Evolutionary conservation across 2,113 vertebrate genomes (phyloP), one percentile per base, ranked within the genome.

Genomic region (Caracal caracal): DNA sequence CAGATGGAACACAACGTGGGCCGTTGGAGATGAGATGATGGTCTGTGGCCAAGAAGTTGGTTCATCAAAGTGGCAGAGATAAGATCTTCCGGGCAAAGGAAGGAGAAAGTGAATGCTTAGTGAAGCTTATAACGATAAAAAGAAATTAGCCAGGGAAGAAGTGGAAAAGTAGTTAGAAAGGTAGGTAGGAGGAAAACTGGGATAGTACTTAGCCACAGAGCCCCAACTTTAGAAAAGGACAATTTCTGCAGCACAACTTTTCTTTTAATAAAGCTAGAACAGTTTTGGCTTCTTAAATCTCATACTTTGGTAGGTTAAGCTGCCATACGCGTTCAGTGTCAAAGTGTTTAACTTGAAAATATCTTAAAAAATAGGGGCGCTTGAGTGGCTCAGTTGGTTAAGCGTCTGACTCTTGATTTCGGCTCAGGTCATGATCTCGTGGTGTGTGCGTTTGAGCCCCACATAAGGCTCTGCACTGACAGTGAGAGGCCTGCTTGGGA

Each of bases 281-380:
- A 98, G 98, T 99, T 98, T 99, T 99, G 98, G 98, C 98, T 98
- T 99, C 98, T 99, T 99, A 98, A 99, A 98, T 98, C 98, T 98
- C 98, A 98, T 98, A 98, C 98, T 98, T 85, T 98, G 98, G 98
- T 99, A 98, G 98, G 98, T 98, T 98, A 98, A 98, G 98, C 98
- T 99, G 98, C 99, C 99, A 99, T 99, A 98, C 97, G 98, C 98
- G 99, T 98, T 99, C 98, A 99, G 98, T 98, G 98, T 99, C 99
- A 99, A 99, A 99, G 99, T 99, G 99, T 99, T 99, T 98, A 99
- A 99, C 98, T 99, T 99, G 98, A 99, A 99, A 99, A 99, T 99
- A 75, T 75, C 28, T 47, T 9, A 9, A 75, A 75, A 30, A 75
- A 47, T 75, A 75, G 73, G 13, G 73, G 26, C 40, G 7, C 40